Evolutionary conservation across 1,140 invertebrate genomes (phyloP).

Genomic region (Varroa destructor): DNA sequence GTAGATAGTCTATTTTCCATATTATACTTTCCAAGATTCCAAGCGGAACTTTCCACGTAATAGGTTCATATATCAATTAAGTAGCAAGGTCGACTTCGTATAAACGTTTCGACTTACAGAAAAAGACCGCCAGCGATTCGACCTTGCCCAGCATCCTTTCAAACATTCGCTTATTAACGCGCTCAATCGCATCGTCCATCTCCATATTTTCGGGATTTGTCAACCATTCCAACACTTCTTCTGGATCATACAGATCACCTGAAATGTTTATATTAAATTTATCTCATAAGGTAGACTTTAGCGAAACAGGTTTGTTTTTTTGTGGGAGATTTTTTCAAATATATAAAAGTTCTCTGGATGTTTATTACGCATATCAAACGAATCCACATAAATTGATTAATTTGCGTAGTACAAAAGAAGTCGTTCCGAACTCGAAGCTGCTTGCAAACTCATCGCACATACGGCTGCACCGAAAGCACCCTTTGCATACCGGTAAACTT

Average conservation of each 20-base stretch:
- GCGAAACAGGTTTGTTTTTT: neutral
- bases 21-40: no score
- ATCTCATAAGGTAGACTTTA: conserved; percentile 23
- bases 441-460: no score
- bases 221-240: conserved; percentile 82
- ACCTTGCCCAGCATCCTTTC: conserved; percentile 38
- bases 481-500: conserved; percentile 61
- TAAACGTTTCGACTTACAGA: conserved; percentile 56
- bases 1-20: no score
- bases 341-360: neutral
- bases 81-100: no score
- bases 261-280: conserved; percentile 8
- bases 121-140: conserved; percentile 58
- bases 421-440: no score
- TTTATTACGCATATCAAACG: neutral
- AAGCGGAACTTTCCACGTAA: no score
- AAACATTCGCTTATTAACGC: conserved; percentile 42
- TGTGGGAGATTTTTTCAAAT: conserved; percentile 11
- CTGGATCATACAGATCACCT: conserved; percentile 75
- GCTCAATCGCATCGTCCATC: conserved; percentile 56
- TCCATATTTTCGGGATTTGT: conserved; percentile 89
- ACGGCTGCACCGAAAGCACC: no score
- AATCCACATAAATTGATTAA: no score
- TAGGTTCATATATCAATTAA: no score
- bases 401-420: no score